A percentile compares a stretch with the other conserved stretches of the same genome.
Conservation (phyloP, 2,797 vertebrate genomes). For the Falco peregrinus region DNA sequence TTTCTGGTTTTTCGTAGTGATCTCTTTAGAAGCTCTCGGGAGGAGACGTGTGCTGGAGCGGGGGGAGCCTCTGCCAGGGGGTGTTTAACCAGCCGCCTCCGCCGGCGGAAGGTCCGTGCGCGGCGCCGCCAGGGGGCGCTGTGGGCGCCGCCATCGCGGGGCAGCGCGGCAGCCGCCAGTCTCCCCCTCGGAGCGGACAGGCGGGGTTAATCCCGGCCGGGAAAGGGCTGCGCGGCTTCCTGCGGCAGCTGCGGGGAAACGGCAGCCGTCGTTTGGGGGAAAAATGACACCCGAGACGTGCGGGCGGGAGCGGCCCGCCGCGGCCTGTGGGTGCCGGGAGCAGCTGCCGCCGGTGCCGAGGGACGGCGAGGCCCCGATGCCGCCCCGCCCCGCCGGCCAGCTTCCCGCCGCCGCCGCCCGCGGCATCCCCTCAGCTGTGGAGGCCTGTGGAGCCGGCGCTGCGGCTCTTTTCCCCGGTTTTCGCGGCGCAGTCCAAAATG, state of each 20-base stretch:
- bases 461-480: not conserved
- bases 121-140: not conserved
- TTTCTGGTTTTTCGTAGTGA: rapidly evolving
- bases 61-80: rapidly evolving
- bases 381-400: rapidly evolving
- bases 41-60: not conserved
- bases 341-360: rapidly evolving
- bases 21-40: not conserved
- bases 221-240: too few species aligned
- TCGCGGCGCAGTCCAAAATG: not conserved
- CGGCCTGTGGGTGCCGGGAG: rapidly evolving
- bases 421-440: not conserved
- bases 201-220: too few species aligned
- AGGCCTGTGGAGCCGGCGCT: rapidly evolving
- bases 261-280: too few species aligned
- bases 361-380: too few species aligned
- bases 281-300: rapidly evolving
- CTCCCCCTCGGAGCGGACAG: too few species aligned
- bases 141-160: rapidly evolving
- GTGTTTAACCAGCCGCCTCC: too few species aligned
- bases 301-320: rapidly evolving
- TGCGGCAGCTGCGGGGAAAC: not conserved
- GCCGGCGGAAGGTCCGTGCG: not conserved
- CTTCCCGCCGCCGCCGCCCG: rapidly evolving
- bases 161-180: not conserved